phyloP scores from a whole-genome alignment of 2,113 vertebrate genomes.

The Suricata suricatta region DNA sequence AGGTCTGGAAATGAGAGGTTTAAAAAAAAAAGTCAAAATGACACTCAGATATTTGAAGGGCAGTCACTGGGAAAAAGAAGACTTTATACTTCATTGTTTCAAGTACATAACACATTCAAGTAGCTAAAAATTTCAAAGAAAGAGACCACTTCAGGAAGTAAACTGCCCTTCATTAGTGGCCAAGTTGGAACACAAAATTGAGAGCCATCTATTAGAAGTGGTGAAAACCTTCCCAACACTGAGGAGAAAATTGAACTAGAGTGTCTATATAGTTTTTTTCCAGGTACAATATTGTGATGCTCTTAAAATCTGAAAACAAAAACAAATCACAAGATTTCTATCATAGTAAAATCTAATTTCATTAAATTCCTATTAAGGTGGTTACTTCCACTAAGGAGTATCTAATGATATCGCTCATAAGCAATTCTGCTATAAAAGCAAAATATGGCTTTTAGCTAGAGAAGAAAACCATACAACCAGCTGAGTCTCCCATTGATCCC shows the following conservation, averaged over 20 bases:
- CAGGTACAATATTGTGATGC: neutral
- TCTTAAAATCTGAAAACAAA: conserved; percentile 31
- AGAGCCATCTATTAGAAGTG: neutral
- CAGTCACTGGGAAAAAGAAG: neutral
- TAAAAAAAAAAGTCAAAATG: neutral
- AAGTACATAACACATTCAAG: neutral
- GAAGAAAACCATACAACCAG: neutral
- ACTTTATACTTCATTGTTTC: neutral
- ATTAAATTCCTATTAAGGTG: conserved; percentile 1
- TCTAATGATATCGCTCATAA: neutral
- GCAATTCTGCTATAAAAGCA: conserved; percentile 3
- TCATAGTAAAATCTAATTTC: neutral
- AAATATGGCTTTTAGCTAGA: neutral
- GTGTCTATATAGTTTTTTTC: neutral
- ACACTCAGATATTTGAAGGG: neutral
- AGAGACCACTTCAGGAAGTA: neutral
- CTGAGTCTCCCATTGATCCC: neutral
- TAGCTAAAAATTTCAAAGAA: neutral
- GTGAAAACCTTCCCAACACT: neutral
- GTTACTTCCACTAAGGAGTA: neutral
- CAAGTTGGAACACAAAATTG: neutral
- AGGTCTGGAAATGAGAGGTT: neutral
- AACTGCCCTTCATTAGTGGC: neutral
- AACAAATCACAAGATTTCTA: neutral
- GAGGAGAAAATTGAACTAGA: neutral